Base-by-base conservation (phyloP, 1,140 invertebrate genomes). In the Drosophila aff. region DNA sequence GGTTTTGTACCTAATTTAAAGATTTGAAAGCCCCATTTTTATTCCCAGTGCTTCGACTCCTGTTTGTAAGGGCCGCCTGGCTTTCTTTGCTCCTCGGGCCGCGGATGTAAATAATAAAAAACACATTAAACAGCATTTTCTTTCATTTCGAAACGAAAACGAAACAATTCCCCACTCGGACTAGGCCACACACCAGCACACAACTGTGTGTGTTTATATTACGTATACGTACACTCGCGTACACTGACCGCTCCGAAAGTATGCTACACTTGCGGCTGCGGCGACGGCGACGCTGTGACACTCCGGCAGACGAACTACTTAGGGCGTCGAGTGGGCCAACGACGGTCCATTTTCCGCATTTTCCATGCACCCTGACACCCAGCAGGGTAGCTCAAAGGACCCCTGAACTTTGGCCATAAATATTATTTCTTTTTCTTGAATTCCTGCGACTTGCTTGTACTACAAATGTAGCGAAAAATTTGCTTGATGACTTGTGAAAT, bases 101-200 rank as follows among this genome's bases (percentile, higher is more conserved):
- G 73, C 85, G 85, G 84, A 84, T 87, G 84, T 87, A 87, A 79
- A 90, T 89, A 89, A 89, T 89, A 89, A 89, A 90, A 90, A 90
- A 79, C 85, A 90, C 85, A 90, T 90, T 90, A 90, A 90, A 90
- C 82, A 85, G 85, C 79, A 90, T 90, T 90, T 90, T 90, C 85
- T 90, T 90, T 90, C 79, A 90, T 90, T 90, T 79, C 85, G 69
- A 84, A 90, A 89, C 72, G 71, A 89, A 87, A 87, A 89, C 76
- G 85, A 89, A 87, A 87, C 83, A 87, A 89, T 87, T 83, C 59
- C 81, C 62, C 73, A 74, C 73, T 75, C 50, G 63, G 72, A 80
- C 63, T 67, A 62, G 71, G 66, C 41, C 82, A 69, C 33, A 66
- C 15, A 26, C 23, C 40, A 23, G 53, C 38, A 73, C 31, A 64